Percentiles rank a stretch among this genome's conserved stretches.
Conservation (phyloP, 2,113 vertebrate species). For the Mustela lutreola region DNA sequence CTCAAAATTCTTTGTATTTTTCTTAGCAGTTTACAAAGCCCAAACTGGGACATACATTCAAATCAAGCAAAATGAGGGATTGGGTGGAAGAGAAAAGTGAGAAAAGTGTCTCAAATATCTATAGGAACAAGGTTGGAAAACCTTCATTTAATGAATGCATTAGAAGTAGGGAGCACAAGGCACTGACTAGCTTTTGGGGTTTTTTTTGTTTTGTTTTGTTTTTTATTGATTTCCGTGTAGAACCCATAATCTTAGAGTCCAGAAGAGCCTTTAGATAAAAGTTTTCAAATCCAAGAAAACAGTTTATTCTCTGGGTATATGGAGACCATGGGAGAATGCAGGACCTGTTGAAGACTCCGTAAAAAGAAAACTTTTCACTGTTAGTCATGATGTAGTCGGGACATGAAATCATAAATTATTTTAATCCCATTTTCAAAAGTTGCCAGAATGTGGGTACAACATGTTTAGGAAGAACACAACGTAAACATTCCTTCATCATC, state of each 20-base stretch:
- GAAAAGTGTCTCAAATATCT: not conserved
- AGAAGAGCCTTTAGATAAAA: not conserved
- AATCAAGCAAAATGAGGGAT: not conserved
- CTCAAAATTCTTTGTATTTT: not conserved
- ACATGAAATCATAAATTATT: not conserved
- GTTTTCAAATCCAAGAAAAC: not conserved
- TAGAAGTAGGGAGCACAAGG: not conserved
- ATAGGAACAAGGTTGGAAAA: not conserved
- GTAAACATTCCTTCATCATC: not conserved
- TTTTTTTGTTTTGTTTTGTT: not conserved
- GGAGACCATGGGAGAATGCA: not conserved
- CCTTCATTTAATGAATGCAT: not conserved
- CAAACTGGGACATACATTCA: not conserved
- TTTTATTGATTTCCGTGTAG: not conserved
- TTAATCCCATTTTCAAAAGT: not conserved
- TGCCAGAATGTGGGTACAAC: not conserved
- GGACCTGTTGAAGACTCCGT: not conserved
- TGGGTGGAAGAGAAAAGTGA: not conserved
- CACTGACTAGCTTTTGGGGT: not conserved
- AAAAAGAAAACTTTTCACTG: not conserved
- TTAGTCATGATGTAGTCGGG: not conserved
- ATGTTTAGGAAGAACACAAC: not conserved
- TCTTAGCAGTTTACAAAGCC: slow-evolving; percentile 9
- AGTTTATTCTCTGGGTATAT: not conserved
- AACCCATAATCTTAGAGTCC: not conserved